Conservation (phyloP, 2,113 vertebrate species). For the Anguilla rostrata region DNA sequence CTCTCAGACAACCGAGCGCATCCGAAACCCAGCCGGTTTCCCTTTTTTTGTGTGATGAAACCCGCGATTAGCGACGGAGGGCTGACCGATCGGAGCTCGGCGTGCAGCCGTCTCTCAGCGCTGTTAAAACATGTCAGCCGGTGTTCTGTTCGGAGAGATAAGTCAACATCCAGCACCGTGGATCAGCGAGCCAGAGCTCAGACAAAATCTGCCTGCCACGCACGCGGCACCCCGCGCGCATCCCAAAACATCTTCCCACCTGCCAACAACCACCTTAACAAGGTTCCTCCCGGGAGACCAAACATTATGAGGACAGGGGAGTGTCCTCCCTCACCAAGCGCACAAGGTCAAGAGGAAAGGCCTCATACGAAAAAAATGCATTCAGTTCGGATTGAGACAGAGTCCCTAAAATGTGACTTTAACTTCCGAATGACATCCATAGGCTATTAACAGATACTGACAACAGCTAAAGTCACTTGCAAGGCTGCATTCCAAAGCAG, state of each 20-base stretch:
- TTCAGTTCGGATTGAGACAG: background rate
- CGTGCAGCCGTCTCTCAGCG: background rate
- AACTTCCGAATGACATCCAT: background rate
- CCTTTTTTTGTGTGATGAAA: background rate
- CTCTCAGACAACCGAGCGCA: background rate
- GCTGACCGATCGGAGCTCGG: background rate
- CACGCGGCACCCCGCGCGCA: background rate
- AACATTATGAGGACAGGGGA: background rate
- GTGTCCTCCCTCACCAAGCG: background rate
- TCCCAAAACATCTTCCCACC: background rate
- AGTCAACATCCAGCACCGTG: background rate
- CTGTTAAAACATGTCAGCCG: background rate
- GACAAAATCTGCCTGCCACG: background rate
- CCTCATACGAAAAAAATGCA: background rate
- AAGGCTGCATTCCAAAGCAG: background rate
- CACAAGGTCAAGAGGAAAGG: background rate
- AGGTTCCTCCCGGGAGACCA: background rate
- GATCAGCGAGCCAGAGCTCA: background rate
- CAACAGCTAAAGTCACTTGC: background rate
- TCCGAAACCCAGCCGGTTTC: background rate
- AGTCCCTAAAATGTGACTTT: background rate
- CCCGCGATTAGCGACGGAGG: background rate
- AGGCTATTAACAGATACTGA: background rate
- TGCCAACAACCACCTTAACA: background rate
- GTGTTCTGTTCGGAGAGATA: background rate